A percentile compares a stretch with the other conserved stretches of the same genome.
These are phyloP conservation scores for Alces alces DNA, from an alignment of 2,113 vertebrate genomes.

Conservation along the genomic window DNA sequence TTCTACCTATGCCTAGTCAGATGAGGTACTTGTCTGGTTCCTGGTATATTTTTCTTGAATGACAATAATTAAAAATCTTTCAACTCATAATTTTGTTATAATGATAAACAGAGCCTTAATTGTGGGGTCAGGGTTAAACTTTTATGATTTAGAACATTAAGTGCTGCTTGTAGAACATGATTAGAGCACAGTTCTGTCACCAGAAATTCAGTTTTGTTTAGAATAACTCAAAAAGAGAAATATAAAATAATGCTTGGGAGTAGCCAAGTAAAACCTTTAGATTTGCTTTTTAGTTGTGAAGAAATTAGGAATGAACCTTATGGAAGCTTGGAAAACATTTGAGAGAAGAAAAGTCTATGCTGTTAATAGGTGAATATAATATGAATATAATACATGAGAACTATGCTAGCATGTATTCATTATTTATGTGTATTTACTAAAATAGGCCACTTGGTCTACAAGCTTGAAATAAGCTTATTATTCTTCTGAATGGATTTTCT, in stretches of 20 bases:
- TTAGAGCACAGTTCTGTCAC: not conserved
- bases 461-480: not conserved
- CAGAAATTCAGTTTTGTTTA: not conserved
- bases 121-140: not conserved
- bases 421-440: not conserved
- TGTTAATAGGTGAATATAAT: not conserved
- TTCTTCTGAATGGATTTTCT: not conserved
- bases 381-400: not conserved
- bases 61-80: conserved; percentile 10
- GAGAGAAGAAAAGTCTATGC: not conserved
- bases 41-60: not conserved
- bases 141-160: conserved; percentile 5
- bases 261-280: not conserved
- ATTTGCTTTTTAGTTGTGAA: not conserved
- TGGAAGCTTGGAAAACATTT: not conserved
- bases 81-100: not conserved
- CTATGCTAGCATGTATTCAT: not conserved
- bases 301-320: not conserved
- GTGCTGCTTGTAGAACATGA: not conserved
- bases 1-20: not conserved
- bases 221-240: conserved; percentile 11
- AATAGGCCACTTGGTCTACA: not conserved
- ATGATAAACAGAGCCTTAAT: conserved; percentile 21
- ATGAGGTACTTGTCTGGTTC: not conserved
- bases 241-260: not conserved